Base-by-base conservation (phyloP, 1,140 invertebrate genomes). In the Drosophila pallidifrons region DNA sequence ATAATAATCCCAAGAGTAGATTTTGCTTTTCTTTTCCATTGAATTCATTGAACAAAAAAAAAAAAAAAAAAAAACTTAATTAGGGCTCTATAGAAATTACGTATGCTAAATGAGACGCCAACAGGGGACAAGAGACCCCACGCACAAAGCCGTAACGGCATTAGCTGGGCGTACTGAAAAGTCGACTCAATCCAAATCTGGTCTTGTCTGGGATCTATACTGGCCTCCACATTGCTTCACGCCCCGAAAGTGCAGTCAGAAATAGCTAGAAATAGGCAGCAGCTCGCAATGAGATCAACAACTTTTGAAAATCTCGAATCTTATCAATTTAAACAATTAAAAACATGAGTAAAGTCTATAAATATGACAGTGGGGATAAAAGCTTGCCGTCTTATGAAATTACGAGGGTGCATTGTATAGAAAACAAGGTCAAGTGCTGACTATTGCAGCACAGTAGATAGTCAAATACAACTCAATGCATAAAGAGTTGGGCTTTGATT, bases 61-160 rank as follows among this genome's bases (percentile, higher is more conserved):
- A 63, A 77, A 82, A 82, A 76, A 83, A 58, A 65, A 79, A 64
- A 73, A 82, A 77, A 83, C 81, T 73, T 82, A 86, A 86, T 87
- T 79, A 66, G 82, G 15, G 28, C 68, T 45, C 49, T 43, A 41
- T 46, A 43, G 41, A 81, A 75, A 88, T 87, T 82, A 75, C 54
- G 73, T 82, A 87, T 88, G 83, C 81, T 70, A 76, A 81, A 72
- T 69, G 64, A 20, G 51, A 57, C 43, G 7, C 25, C 43, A 47
- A 25, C 1, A 16, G 35, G 16, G 6, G 20, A 25, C 20, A 25
- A 4, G 46, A 47, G 43, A 54, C 52, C 69, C 76, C 75, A 70
- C 61, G 60, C 70, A 70, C 57, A 65, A 58, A 52, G 11, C 25
- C 32, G 30, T 28, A 35, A 61, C 54, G 43, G 59, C 79, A 77